phyloP scores from a whole-genome alignment of 2,888 invertebrate species.

The Ochlodes sylvanus region DNA sequence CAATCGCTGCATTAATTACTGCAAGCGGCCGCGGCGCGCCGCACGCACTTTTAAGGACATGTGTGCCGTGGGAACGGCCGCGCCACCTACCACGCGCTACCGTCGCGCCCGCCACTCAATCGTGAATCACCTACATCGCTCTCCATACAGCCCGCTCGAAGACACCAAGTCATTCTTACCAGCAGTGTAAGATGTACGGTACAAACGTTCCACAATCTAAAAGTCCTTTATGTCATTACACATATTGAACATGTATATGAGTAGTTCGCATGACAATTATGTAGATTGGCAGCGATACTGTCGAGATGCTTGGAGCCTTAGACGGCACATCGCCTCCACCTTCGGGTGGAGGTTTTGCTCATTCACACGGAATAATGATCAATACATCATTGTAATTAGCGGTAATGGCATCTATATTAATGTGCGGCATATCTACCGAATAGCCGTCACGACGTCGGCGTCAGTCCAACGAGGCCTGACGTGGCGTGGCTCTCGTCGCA shows the following conservation, averaged over 20 bases:
- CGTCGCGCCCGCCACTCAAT: slow-evolving; percentile 46
- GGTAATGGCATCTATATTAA: slow-evolving; percentile 21
- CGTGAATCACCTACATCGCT: slow-evolving; percentile 34
- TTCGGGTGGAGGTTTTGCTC: slow-evolving; percentile 41
- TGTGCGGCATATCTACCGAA: slow-evolving; percentile 7
- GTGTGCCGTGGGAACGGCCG: slow-evolving; percentile 76
- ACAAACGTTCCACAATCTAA: too few relatives aligned
- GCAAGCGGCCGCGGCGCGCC: slow-evolving; percentile 49
- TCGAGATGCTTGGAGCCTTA: slow-evolving; percentile 30
- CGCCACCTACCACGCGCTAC: slow-evolving; percentile 49
- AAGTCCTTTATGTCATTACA: slow-evolving; percentile 52
- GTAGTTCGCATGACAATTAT: slow-evolving; percentile 58
- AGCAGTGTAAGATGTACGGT: slow-evolving; percentile 21
- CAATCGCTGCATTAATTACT: slow-evolving; percentile 46
- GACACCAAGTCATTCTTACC: background rate
- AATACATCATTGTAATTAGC: slow-evolving; percentile 36
- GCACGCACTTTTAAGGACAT: slow-evolving; percentile 65
- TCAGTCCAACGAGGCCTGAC: slow-evolving; percentile 18
- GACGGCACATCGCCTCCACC: slow-evolving; percentile 10
- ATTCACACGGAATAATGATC: slow-evolving; percentile 36
- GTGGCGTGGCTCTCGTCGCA: too few relatives aligned
- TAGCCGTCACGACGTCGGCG: background rate
- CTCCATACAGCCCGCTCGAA: background rate
- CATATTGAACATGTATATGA: slow-evolving; percentile 63
- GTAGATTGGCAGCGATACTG: slow-evolving; percentile 51